A percentile compares a stretch with the other conserved stretches of the same genome.
Conservation (phyloP, 2,888 invertebrate genomes). For the Drosophila algonquin region DNA sequence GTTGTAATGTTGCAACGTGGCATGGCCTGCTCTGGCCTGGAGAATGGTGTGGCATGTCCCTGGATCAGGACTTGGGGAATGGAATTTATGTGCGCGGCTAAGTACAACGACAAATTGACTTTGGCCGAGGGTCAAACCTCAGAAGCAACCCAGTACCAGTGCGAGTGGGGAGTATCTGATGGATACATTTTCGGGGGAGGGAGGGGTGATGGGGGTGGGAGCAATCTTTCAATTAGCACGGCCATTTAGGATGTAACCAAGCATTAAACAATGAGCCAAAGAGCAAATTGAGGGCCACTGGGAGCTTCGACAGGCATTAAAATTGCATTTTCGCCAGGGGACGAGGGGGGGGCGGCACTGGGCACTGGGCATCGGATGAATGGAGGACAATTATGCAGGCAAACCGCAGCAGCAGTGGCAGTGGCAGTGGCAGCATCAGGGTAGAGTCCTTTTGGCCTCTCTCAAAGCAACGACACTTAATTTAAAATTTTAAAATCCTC, state of each 20-base stretch:
- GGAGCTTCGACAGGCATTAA: conserved; percentile 36
- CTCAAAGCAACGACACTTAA: conserved; percentile 65
- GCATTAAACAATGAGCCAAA: conserved; percentile 52
- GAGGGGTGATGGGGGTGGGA: not conserved
- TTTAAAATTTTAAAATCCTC: conserved; percentile 68
- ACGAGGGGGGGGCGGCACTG: not conserved
- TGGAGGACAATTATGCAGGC: conserved; percentile 63
- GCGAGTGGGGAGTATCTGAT: conserved; percentile 9
- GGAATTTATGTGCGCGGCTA: conserved; percentile 57
- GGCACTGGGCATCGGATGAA: conserved; percentile 26
- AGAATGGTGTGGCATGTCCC: conserved; percentile 7
- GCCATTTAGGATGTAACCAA: conserved; percentile 44
- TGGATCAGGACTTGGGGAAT: conserved; percentile 38
- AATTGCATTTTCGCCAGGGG: conserved; percentile 39
- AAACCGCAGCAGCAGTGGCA: conserved; percentile 49
- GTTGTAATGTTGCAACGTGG: conserved; percentile 55
- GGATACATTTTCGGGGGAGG: conserved; percentile 17
- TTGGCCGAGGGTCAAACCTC: conserved; percentile 42
- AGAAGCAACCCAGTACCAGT: not conserved
- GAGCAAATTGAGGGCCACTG: conserved; percentile 17
- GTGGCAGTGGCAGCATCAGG: too few species aligned
- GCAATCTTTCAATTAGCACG: conserved; percentile 61
- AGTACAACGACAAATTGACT: conserved; percentile 65
- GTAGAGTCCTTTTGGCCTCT: not conserved
- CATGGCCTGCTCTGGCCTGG: not conserved